Percentiles rank a stretch among this genome's conserved stretches.
phyloP scores from a whole-genome alignment of 2,888 invertebrate species.

The Drosophila mimetica region DNA sequence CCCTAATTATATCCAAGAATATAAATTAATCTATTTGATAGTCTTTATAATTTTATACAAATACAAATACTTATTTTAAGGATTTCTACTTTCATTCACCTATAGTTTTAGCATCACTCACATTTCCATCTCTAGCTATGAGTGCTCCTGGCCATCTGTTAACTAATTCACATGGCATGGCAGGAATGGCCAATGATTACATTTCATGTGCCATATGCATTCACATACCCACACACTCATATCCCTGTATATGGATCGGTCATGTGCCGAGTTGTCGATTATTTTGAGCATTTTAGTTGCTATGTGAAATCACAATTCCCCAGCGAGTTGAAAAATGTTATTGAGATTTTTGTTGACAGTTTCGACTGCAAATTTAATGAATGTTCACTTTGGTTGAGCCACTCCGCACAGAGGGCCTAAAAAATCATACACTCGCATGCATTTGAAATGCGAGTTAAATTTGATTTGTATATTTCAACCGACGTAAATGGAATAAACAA shows the following conservation, averaged over 20 bases:
- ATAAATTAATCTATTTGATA: too few species aligned
- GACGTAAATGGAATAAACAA: slow-evolving; percentile 31
- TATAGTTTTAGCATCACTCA: not conserved
- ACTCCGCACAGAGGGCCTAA: slow-evolving; percentile 15
- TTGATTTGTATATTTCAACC: slow-evolving; percentile 37
- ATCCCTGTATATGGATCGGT: not conserved
- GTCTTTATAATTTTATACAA: not conserved
- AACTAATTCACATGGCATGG: slow-evolving; percentile 67
- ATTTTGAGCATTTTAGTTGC: slow-evolving; percentile 45
- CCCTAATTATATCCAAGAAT: too few species aligned
- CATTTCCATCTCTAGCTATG: slow-evolving; percentile 19
- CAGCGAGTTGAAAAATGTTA: slow-evolving; percentile 37
- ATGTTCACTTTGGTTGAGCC: slow-evolving; percentile 43
- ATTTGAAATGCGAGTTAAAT: slow-evolving; percentile 39
- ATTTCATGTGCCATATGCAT: slow-evolving; percentile 55
- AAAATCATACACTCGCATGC: slow-evolving; percentile 17
- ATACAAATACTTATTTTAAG: not conserved
- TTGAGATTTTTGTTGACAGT: slow-evolving; percentile 52
- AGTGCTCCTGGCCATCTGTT: slow-evolving; percentile 45
- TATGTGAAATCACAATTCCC: slow-evolving; percentile 42
- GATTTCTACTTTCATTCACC: not conserved
- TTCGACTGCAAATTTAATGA: slow-evolving; percentile 44
- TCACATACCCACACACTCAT: not conserved
- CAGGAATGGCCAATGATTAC: slow-evolving; percentile 67
- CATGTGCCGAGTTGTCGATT: slow-evolving; percentile 32